Conservation (phyloP, 2,888 invertebrate species). For the Incurvaria masculella region DNA sequence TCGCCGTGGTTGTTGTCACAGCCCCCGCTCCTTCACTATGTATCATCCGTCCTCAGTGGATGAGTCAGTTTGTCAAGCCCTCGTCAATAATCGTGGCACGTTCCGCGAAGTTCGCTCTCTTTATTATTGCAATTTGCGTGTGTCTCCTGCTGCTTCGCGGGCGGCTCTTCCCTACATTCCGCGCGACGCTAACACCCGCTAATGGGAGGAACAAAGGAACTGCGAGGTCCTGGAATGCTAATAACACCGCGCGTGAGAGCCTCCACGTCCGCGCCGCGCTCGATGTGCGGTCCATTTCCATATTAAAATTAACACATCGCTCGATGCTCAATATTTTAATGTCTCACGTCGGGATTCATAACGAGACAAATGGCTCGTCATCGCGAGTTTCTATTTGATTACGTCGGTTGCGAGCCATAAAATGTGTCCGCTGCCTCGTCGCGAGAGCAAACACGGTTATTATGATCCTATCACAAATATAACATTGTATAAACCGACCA, state of each 20-base stretch:
- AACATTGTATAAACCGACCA: slow-evolving; percentile 27
- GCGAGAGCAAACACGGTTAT: slow-evolving; percentile 23
- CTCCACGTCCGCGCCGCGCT: background rate
- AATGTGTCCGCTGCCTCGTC: slow-evolving; percentile 32
- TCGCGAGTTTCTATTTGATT: slow-evolving; percentile 57
- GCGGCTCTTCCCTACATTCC: background rate
- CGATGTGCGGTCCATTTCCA: slow-evolving; percentile 22
- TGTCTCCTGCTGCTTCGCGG: background rate
- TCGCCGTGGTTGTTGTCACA: too few relatives aligned
- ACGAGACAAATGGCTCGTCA: slow-evolving; percentile 40
- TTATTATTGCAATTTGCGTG: background rate
- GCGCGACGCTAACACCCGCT: background rate
- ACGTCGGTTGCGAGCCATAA: slow-evolving; percentile 30
- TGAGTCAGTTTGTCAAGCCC: background rate
- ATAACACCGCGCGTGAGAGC: background rate
- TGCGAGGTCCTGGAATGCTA: background rate
- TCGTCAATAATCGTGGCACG: background rate
- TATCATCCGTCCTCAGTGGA: background rate
- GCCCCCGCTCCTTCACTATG: background rate
- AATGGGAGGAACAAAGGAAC: background rate
- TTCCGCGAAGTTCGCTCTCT: background rate
- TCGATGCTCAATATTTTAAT: slow-evolving; percentile 50
- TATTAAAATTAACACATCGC: slow-evolving; percentile 32
- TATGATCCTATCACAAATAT: slow-evolving; percentile 53
- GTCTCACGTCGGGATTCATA: slow-evolving; percentile 41